Evolutionary conservation across 2,888 invertebrate genomes (phyloP).

Genomic region (Papilio gigon): DNA sequence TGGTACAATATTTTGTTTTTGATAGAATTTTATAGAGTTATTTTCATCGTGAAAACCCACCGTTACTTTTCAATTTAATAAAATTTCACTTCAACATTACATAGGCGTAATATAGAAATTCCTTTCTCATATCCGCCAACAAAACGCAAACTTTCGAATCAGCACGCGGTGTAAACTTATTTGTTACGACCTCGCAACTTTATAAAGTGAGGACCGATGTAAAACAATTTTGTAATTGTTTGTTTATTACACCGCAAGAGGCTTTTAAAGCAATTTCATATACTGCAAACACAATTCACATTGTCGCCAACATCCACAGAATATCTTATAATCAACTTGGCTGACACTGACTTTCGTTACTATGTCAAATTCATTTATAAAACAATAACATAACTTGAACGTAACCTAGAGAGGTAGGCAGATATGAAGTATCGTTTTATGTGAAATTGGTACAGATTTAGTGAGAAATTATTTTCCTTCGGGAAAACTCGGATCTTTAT

Average conservation of each 20-base stretch:
- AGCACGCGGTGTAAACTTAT: conserved; percentile 31
- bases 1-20: no score
- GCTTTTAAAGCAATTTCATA: conserved; percentile 34
- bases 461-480: no score
- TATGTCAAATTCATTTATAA: neutral
- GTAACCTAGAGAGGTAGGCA: no score
- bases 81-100: no score
- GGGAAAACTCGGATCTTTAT: no score
- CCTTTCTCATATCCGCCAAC: conserved; percentile 20
- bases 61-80: no score
- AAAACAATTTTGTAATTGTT: conserved; percentile 39
- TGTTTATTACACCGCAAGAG: conserved; percentile 36
- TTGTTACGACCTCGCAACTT: conserved; percentile 25
- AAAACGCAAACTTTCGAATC: conserved; percentile 32
- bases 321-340: neutral
- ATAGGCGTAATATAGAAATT: conserved; percentile 15
- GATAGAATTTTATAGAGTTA: no score
- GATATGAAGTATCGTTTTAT: no score
- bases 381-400: no score
- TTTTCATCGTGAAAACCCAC: no score
- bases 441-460: no score
- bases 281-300: conserved; percentile 10
- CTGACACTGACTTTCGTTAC: neutral
- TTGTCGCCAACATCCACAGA: neutral
- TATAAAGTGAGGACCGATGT: conserved; percentile 32